Conservation (phyloP, 2,113 vertebrate genomes). For the Bufo gargarizans region DNA sequence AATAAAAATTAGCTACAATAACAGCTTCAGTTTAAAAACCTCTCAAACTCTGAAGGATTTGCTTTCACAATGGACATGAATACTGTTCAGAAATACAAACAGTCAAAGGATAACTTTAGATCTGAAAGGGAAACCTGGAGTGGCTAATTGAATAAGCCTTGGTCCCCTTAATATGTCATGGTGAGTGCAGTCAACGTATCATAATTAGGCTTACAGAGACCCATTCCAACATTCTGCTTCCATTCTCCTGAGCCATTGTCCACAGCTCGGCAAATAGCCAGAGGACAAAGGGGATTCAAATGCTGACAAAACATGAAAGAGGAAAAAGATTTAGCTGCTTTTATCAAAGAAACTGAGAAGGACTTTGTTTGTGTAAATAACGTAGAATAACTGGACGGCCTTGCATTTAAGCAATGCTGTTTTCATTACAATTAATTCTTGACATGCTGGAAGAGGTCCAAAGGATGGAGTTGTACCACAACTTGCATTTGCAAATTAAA, state of each 20-base stretch:
- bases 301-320: slow-evolving; percentile 99
- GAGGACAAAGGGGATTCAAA: slow-evolving; percentile 99
- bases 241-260: slow-evolving; percentile 93
- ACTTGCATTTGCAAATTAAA: slow-evolving; percentile 91
- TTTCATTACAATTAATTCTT: slow-evolving; percentile 89
- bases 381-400: slow-evolving; percentile 91
- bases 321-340: slow-evolving; percentile 99
- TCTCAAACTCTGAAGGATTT: slow-evolving; percentile 90
- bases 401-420: slow-evolving; percentile 88
- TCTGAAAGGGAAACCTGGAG: slow-evolving; percentile 98
- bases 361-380: slow-evolving; percentile 99
- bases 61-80: slow-evolving; percentile 95
- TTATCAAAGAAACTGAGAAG: slow-evolving; percentile 98
- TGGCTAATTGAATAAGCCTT: slow-evolving; percentile 99
- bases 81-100: slow-evolving; percentile 99
- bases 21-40: slow-evolving; percentile 85
- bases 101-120: slow-evolving; percentile 99
- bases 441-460: slow-evolving; percentile 85
- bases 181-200: slow-evolving; percentile 99
- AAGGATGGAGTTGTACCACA: slow-evolving; percentile 82
- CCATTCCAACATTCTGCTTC: slow-evolving; percentile 99
- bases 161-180: slow-evolving; percentile 99
- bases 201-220: slow-evolving; percentile 99
- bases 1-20: slow-evolving; percentile 99
- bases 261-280: slow-evolving; percentile 98